Conservation (phyloP, 1,140 invertebrate genomes). For the Anthonomus grandis region DNA sequence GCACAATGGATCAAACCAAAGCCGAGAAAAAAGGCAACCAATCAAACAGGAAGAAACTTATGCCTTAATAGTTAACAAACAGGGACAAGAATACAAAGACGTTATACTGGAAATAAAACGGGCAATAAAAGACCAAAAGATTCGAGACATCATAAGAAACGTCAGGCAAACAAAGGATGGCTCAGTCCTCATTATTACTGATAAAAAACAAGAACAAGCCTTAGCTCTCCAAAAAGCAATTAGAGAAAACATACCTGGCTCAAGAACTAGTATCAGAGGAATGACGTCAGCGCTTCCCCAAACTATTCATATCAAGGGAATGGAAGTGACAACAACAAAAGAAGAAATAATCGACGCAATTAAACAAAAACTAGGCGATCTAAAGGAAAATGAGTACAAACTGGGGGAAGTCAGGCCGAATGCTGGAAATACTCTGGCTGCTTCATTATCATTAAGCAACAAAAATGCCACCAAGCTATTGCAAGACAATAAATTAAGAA, state of each 20-base stretch:
- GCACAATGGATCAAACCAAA: not conserved
- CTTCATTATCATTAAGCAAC: conserved; percentile 1
- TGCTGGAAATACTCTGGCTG: conserved; percentile 4
- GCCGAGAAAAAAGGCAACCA: not conserved
- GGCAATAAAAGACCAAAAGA: not conserved
- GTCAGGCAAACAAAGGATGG: conserved; percentile 11
- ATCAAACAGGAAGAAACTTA: conserved; percentile 2
- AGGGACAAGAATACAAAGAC: not conserved
- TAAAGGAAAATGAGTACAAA: not conserved
- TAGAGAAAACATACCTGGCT: too few relatives aligned
- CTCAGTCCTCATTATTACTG: conserved; percentile 6
- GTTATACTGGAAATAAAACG: conserved; percentile 3
- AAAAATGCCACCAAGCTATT: not conserved
- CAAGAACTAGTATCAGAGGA: too few relatives aligned
- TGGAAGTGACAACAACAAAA: conserved; percentile 10
- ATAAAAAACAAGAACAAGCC: not conserved
- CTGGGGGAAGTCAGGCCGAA: conserved; percentile 8
- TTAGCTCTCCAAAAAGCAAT: not conserved
- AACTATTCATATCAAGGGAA: not conserved
- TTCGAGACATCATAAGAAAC: conserved; percentile 1
- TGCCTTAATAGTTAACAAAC: conserved; percentile 1
- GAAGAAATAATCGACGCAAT: conserved; percentile 11
- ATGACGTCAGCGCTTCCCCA: too few relatives aligned
- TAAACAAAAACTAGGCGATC: not conserved
- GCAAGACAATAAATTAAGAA: not conserved